A percentile compares a stretch with the other conserved stretches of the same genome.
phyloP scores from a whole-genome alignment of 2,888 invertebrate genomes.

The Magallana nippona region DNA sequence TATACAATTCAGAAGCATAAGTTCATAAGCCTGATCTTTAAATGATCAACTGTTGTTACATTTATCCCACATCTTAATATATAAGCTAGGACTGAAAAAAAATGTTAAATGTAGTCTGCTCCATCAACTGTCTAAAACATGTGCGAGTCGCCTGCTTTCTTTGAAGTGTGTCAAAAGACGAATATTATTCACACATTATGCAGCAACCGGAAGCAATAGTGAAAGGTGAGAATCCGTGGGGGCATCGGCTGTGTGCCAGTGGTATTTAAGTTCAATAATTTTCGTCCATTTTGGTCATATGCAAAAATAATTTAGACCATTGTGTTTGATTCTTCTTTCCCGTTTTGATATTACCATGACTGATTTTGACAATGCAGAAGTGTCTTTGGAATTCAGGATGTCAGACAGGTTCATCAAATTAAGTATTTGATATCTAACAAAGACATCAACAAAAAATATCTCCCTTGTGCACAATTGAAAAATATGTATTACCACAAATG shows the following conservation, averaged over 20 bases:
- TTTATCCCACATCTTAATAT: too few relatives aligned
- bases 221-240: neutral
- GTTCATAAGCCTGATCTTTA: too few relatives aligned
- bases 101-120: neutral
- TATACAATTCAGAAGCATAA: too few relatives aligned
- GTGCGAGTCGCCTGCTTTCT: neutral
- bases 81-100: too few relatives aligned
- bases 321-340: neutral
- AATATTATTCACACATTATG: neutral
- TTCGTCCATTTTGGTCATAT: too few relatives aligned
- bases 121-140: neutral
- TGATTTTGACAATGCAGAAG: too few relatives aligned
- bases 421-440: neutral
- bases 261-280: too few relatives aligned
- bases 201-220: constrained; percentile 3
- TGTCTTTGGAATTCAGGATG: too few relatives aligned
- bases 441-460: neutral
- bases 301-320: neutral
- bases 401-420: too few relatives aligned
- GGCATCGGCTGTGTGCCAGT: neutral
- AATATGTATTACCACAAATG: neutral
- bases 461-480: neutral
- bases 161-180: neutral
- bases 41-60: too few relatives aligned
- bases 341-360: neutral